Percentiles rank a stretch among this genome's conserved stretches.
Evolutionary conservation across 2,888 invertebrate genomes (phyloP).

Genomic region (Caenorhabditis afra): DNA sequence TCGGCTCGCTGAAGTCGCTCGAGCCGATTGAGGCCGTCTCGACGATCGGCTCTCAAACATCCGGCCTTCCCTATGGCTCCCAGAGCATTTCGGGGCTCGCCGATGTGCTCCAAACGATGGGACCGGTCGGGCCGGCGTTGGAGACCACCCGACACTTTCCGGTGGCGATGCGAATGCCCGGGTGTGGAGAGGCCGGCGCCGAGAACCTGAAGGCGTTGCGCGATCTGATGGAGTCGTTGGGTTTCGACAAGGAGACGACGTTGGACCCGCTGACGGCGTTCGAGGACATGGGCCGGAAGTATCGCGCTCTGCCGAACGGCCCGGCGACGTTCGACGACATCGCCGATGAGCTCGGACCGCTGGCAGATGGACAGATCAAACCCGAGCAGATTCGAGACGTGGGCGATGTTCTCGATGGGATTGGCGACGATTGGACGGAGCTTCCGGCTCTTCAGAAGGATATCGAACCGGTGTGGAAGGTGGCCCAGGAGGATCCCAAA

Average conservation of each 20-base stretch:
- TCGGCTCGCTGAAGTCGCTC: too few relatives aligned
- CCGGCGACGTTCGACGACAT: neutral
- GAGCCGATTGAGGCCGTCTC: neutral
- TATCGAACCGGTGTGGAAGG: neutral
- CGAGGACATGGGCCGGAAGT: neutral
- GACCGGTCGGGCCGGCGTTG: neutral
- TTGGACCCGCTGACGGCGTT: neutral
- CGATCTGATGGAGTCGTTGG: neutral
- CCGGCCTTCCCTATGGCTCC: neutral
- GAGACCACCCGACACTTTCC: neutral
- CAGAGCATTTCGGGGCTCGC: neutral
- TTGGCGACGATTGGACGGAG: neutral
- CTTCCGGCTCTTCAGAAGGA: neutral
- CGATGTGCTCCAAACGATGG: neutral
- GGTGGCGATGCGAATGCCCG: slow-evolving; percentile 5
- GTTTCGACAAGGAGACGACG: neutral
- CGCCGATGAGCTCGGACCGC: neutral
- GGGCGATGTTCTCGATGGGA: neutral
- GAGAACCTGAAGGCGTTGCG: neutral
- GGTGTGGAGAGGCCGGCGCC: neutral
- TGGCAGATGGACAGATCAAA: neutral
- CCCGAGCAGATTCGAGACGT: neutral
- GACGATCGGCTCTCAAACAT: neutral
- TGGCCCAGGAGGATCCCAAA: neutral
- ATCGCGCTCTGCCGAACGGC: neutral